These are phyloP conservation scores for Platycnemis pennipes DNA, from an alignment of 2,888 invertebrate genomes.

Conservation along the genomic window DNA sequence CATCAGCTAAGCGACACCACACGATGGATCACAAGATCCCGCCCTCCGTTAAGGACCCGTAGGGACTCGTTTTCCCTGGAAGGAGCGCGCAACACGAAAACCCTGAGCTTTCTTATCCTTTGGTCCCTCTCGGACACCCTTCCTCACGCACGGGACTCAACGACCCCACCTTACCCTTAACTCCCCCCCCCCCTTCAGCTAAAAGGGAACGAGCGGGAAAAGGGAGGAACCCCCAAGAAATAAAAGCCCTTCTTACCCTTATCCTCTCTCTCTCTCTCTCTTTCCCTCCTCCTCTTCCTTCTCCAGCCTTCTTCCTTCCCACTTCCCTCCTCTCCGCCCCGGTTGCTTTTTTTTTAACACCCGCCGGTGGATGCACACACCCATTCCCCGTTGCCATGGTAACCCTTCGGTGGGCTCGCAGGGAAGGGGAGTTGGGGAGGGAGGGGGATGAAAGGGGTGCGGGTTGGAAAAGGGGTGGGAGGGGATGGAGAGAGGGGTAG, in stretches of 20 bases:
- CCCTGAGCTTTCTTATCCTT: too few species aligned
- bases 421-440: background rate
- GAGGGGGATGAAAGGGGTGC: background rate
- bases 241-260: background rate
- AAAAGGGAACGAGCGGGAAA: background rate
- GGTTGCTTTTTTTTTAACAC: background rate
- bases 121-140: too few species aligned
- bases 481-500: background rate
- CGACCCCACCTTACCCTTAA: background rate
- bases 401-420: background rate
- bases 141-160: too few species aligned
- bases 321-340: background rate
- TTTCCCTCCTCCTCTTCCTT: too few species aligned
- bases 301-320: too few species aligned
- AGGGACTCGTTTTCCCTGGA: too few species aligned
- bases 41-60: too few species aligned
- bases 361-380: slow-evolving; percentile 22
- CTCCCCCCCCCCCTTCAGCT: background rate
- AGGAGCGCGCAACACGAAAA: too few species aligned
- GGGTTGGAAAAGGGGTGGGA: background rate
- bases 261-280: background rate
- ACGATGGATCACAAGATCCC: too few species aligned
- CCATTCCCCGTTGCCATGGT: slow-evolving; percentile 28
- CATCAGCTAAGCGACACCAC: too few species aligned
- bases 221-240: background rate